Evolutionary conservation across 2,888 invertebrate species (phyloP).

Genomic region (Acanthoscelides obtectus): DNA sequence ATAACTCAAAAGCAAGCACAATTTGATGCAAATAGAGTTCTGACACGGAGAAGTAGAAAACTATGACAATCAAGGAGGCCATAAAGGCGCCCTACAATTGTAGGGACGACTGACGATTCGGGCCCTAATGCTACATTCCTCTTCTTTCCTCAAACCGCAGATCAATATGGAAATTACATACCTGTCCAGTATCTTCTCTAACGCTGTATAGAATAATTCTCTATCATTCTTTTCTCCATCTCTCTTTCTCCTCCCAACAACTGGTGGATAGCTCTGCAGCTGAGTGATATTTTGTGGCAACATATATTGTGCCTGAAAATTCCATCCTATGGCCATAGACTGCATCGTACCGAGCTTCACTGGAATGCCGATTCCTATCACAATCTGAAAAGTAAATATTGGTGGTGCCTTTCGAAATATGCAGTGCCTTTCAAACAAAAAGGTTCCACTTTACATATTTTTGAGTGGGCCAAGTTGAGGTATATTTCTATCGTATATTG

Average conservation of each 20-base stretch:
- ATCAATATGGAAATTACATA: conserved; percentile 15
- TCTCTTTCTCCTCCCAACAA: conserved; percentile 28
- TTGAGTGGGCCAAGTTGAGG: no score
- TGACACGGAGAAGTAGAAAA: no score
- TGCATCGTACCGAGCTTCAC: conserved; percentile 52
- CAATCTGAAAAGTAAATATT: conserved; percentile 52
- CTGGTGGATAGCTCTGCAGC: conserved; percentile 36
- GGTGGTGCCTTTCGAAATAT: no score
- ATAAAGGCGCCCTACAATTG: no score
- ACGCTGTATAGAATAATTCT: conserved; percentile 34
- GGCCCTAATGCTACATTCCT: neutral
- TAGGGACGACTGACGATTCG: no score
- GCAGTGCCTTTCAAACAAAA: no score
- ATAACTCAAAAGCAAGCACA: neutral
- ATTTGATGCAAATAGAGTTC: no score
- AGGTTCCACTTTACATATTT: no score
- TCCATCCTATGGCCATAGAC: conserved; percentile 54
- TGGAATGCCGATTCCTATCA: conserved; percentile 57
- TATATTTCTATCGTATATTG: no score
- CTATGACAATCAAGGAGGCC: no score
- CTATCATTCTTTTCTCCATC: conserved; percentile 31
- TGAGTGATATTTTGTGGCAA: conserved; percentile 36
- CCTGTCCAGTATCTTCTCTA: conserved; percentile 39
- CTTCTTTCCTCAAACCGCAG: neutral
- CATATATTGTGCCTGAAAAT: conserved; percentile 62